These are phyloP conservation scores for Lithobates sylvaticus DNA, from an alignment of 2,797 vertebrate genomes.

Conservation along the genomic window DNA sequence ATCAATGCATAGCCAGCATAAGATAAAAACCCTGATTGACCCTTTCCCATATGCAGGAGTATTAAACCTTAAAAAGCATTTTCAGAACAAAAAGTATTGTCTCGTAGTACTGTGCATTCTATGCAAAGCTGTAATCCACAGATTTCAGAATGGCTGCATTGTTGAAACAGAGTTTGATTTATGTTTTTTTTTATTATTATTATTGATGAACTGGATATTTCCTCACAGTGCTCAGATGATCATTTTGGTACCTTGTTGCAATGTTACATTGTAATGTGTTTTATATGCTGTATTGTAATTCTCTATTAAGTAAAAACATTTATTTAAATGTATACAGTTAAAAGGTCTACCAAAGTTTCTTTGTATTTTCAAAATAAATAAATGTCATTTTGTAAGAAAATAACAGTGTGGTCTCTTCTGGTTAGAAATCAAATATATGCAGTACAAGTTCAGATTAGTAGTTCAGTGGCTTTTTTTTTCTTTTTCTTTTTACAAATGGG, in stretches of 20 bases:
- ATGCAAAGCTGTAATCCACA: background rate
- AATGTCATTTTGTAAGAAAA: slow-evolving; percentile 49
- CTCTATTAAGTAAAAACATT: slow-evolving; percentile 63
- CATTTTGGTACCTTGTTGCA: slow-evolving; percentile 70
- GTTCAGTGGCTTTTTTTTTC: no score
- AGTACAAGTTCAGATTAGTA: no score
- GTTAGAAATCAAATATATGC: background rate
- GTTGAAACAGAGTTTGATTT: background rate
- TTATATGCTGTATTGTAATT: slow-evolving; percentile 58
- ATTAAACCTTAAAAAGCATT: background rate
- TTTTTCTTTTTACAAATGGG: no score
- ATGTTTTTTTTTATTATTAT: background rate
- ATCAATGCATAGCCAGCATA: background rate
- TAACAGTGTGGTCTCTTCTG: background rate
- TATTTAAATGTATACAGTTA: slow-evolving; percentile 69
- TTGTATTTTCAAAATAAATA: slow-evolving; percentile 64
- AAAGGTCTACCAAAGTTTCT: slow-evolving; percentile 65
- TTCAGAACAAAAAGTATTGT: background rate
- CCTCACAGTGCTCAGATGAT: slow-evolving; percentile 3
- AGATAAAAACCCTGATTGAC: background rate
- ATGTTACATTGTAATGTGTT: slow-evolving; percentile 63
- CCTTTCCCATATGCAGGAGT: background rate
- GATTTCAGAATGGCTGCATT: background rate
- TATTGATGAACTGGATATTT: slow-evolving; percentile 43
- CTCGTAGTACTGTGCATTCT: background rate